These are phyloP conservation scores for Drosophila nigromelanica DNA, from an alignment of 1,140 invertebrate species.

Conservation along the genomic window DNA sequence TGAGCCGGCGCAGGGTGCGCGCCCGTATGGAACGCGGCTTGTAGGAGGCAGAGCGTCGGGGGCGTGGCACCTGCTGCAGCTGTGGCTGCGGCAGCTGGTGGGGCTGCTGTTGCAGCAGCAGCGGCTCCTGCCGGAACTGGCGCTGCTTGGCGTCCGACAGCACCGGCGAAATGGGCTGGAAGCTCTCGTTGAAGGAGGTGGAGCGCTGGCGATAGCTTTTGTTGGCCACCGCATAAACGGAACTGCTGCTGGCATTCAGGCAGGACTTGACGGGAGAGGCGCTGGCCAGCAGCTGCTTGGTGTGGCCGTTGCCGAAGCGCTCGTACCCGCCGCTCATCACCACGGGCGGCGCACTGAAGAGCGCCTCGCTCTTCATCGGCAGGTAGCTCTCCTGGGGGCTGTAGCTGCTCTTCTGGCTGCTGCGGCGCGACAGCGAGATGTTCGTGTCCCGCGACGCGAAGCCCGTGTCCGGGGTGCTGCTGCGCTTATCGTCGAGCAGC, in stretches of 20 bases:
- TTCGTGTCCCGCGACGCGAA: slow-evolving; percentile 82
- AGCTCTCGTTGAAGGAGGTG: slow-evolving; percentile 83
- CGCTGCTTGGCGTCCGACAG: slow-evolving; percentile 52
- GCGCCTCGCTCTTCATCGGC: slow-evolving; percentile 64
- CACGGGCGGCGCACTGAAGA: slow-evolving; percentile 62
- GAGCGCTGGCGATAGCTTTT: slow-evolving; percentile 76
- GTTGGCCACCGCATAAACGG: slow-evolving; percentile 55
- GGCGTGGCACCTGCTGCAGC: slow-evolving; percentile 29
- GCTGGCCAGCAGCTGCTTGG: slow-evolving; percentile 68
- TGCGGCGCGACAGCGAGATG: slow-evolving; percentile 77
- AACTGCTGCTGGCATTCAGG: slow-evolving; percentile 61
- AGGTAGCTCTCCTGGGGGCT: slow-evolving; percentile 82
- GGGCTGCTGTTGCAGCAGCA: background rate
- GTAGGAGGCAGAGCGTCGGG: slow-evolving; percentile 67
- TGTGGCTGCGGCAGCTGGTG: background rate
- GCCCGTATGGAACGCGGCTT: slow-evolving; percentile 84
- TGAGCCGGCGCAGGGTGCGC: slow-evolving; percentile 85
- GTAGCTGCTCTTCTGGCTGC: slow-evolving; percentile 82
- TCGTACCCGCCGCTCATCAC: slow-evolving; percentile 62
- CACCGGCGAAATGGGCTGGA: slow-evolving; percentile 79
- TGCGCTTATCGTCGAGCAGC: slow-evolving; percentile 73
- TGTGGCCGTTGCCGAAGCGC: slow-evolving; percentile 61
- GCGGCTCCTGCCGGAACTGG: slow-evolving; percentile 40
- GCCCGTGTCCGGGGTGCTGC: slow-evolving; percentile 81
- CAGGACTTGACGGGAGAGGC: slow-evolving; percentile 74